Evolutionary conservation across 2,113 vertebrate species (phyloP), one percentile per base, ranked within the genome.

Genomic region (Martes martes): DNA sequence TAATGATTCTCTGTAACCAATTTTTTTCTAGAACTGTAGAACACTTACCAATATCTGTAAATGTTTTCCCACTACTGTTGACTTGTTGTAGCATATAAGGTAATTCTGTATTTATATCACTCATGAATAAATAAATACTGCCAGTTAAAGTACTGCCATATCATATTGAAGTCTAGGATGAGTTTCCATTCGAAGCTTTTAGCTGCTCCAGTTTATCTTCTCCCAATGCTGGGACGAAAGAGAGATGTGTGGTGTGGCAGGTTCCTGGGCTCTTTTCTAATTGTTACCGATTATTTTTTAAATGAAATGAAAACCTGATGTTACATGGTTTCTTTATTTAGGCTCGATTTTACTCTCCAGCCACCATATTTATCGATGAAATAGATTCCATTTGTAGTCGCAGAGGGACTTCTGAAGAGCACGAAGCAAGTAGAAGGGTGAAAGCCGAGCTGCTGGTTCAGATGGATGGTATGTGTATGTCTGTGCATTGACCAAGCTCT

Each of bases 361-460:
- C 99, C 47, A 99, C 99, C 4, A 99, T 99, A 98, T 99, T 99
- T 98, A 99, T 99, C 52, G 99, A 99, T 91, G 99, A 99, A 96
- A 99, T 99, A n/a, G 99, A 99, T 98, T 99, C 99, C 50, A 99
- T 99, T 97, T 99, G 99, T 98, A 99, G 99, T 98, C 99, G 99
- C 91, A 99, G 99, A 98, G 99, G 99, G 31, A 99, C 99, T 0
- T 99, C 99, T 0, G 99, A 99, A 96, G 99, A 99, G 39, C 99
- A 99, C 0, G 99, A 99, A 97, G 99, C 99, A 85, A 99, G 99
- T 97, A 98, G 99, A 50, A 99, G 99, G 81, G 99, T 99, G 96
- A 99, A 99, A 97, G 99, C 99, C 9, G 99, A 99, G 94, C 99
- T 99, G 4, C 99, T 99, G 5, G 99, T 99, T 97, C 99, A 99